A percentile compares a stretch with the other conserved stretches of the same genome.
These are phyloP conservation scores for Microcebus ravelobensis DNA, from an alignment of 2,113 vertebrate species.

Conservation along the genomic window DNA sequence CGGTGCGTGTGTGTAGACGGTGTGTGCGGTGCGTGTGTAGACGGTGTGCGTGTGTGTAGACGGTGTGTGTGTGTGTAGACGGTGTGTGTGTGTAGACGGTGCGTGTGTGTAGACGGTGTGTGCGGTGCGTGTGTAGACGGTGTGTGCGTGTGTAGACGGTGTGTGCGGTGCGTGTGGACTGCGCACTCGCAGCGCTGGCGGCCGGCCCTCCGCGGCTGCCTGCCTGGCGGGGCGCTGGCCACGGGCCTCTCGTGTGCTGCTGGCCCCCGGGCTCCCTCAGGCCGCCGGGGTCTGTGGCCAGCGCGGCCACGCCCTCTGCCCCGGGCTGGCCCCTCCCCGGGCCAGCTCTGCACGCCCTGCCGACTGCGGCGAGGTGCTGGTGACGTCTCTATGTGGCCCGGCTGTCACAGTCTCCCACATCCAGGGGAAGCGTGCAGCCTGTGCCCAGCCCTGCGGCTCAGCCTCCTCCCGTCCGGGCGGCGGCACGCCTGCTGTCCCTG, in stretches of 20 bases:
- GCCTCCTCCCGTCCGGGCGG: not conserved
- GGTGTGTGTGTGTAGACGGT: not conserved
- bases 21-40: no score
- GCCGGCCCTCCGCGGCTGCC: no score
- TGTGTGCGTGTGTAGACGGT: not conserved
- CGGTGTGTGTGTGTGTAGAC: not conserved
- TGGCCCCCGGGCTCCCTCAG: no score
- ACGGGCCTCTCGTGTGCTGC: not conserved
- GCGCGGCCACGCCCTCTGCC: accelerated
- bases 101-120: no score
- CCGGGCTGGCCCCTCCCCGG: not conserved
- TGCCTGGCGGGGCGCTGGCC: no score
- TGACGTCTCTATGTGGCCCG: not conserved
- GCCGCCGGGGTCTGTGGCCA: not conserved
- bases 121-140: not conserved
- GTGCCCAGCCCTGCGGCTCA: not conserved
- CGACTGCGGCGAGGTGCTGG: accelerated
- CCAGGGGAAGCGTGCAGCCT: not conserved
- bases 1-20: not conserved
- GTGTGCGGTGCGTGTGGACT: not conserved
- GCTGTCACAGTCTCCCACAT: not conserved
- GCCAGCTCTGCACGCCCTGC: not conserved
- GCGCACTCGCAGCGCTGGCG: no score
- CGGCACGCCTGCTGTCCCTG: not conserved
- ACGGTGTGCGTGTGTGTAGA: no score